Conservation (phyloP, 2,888 invertebrate species). For the Lycocerus yunnanus region DNA sequence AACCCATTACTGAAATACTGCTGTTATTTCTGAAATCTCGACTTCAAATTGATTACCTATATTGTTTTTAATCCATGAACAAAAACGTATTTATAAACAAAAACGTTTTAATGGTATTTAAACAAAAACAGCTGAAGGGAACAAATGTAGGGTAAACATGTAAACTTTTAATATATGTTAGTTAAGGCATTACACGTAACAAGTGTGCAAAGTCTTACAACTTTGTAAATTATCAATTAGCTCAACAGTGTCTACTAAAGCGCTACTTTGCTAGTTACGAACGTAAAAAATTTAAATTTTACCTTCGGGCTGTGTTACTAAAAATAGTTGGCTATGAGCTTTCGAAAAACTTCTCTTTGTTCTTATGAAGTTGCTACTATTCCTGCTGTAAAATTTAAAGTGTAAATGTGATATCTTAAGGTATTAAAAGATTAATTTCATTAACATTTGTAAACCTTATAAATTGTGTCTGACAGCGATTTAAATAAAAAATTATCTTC, state of each 20-base stretch:
- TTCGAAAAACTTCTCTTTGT: no score
- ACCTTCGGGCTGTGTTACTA: background rate
- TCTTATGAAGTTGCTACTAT: no score
- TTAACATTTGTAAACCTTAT: background rate
- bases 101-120: no score
- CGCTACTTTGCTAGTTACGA: background rate
- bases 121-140: background rate
- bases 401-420: no score
- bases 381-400: no score
- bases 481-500: background rate
- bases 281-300: background rate
- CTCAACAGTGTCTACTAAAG: background rate
- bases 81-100: no score
- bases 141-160: background rate
- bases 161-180: background rate
- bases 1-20: no score
- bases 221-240: background rate
- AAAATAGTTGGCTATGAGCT: background rate
- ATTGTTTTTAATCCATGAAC: no score
- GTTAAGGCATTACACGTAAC: background rate
- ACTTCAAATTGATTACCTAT: no score
- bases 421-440: no score
- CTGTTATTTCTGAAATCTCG: no score
- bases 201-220: background rate
- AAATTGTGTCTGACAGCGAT: background rate